A percentile compares a stretch with the other conserved stretches of the same genome.
phyloP scores from a whole-genome alignment of 2,888 invertebrate species.

The Petrolisthes manimaculis region DNA sequence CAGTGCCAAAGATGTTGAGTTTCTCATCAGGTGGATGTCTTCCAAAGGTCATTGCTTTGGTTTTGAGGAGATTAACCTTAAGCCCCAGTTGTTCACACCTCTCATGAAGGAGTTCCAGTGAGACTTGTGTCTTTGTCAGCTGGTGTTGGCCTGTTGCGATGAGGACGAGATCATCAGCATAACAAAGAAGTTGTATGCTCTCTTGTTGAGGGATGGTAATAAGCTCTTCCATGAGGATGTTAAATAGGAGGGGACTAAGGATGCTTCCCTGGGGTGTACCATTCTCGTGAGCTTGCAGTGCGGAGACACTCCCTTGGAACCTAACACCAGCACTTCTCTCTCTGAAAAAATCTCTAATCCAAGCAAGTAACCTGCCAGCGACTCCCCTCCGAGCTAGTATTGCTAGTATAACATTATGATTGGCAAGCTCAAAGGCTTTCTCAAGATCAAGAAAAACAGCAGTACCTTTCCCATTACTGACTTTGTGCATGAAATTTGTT shows the following conservation, averaged over 20 bases:
- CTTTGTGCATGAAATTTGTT: not conserved
- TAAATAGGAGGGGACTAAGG: not conserved
- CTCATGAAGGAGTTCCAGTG: not conserved
- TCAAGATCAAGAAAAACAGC: constrained; percentile 6
- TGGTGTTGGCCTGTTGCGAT: too few species aligned
- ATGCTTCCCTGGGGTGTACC: not conserved
- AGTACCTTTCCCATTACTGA: not conserved
- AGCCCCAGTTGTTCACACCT: not conserved
- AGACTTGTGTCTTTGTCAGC: too few species aligned
- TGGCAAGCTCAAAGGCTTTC: not conserved
- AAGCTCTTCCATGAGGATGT: not conserved
- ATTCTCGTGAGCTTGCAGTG: not conserved
- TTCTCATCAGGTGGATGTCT: too few species aligned
- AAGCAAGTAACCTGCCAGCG: not conserved
- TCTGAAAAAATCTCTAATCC: not conserved
- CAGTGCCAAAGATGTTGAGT: too few species aligned
- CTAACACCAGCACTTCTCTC: not conserved
- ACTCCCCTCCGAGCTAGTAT: not conserved
- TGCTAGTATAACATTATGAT: not conserved
- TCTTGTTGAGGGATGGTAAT: not conserved
- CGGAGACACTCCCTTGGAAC: not conserved
- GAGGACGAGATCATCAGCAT: too few species aligned
- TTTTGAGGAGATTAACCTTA: too few species aligned
- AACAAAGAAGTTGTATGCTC: not conserved
- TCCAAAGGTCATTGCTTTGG: too few species aligned